Percentiles rank a stretch among this genome's conserved stretches.
Evolutionary conservation across 2,797 vertebrate species (phyloP).

Genomic region (Threskiornis aethiopicus): DNA sequence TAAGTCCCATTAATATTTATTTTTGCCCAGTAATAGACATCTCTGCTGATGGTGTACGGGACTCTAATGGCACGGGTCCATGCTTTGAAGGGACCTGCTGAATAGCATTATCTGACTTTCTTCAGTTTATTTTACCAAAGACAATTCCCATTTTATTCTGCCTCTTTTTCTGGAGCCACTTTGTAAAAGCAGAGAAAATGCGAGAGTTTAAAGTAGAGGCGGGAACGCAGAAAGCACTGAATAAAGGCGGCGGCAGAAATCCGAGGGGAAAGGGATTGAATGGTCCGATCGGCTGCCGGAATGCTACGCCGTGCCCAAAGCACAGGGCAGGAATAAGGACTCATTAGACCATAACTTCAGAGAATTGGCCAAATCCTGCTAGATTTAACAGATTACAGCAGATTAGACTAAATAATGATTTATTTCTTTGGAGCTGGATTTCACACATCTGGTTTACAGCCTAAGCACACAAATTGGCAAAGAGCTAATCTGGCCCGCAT

Average conservation of each 20-base stretch:
- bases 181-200: neutral
- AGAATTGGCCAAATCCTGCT: fast-evolving
- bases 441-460: neutral
- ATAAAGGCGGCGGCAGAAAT: fast-evolving
- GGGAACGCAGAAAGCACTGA: fast-evolving
- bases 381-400: neutral
- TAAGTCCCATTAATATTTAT: too few relatives aligned
- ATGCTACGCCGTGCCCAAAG: neutral
- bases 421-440: neutral
- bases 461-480: neutral
- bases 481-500: neutral
- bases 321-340: neutral
- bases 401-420: neutral
- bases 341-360: neutral
- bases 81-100: neutral
- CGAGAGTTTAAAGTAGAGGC: fast-evolving
- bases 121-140: neutral
- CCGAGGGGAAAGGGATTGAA: neutral
- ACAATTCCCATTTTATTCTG: neutral
- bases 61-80: neutral
- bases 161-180: neutral
- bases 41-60: neutral
- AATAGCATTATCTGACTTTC: fast-evolving
- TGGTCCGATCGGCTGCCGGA: neutral
- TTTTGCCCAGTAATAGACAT: neutral